Evolutionary conservation across 2,888 invertebrate genomes (phyloP), one percentile per base, ranked within the genome.

Genomic region (Crepidodera aurea): DNA sequence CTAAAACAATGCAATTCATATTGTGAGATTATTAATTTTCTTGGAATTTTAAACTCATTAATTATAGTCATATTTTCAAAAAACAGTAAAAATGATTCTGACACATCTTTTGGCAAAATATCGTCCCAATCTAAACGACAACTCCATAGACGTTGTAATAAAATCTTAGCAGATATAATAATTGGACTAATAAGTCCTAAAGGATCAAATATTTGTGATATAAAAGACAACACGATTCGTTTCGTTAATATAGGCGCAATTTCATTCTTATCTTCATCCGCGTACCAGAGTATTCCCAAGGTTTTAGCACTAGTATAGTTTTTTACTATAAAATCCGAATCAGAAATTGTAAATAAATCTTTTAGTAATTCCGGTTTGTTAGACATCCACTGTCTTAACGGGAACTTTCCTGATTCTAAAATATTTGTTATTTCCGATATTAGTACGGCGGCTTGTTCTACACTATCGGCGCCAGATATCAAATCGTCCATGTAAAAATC

Each of bases 1-100:
- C 62, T 62, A 56, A 74, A 74, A 1, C 69, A 69, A 51, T 72
- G 73, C 6, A 74, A n/a, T 6, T 8, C 16, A 27, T 7, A 56
- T 12, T 27, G 40, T 12, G 10, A 10, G 7, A 27, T 25, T 12
- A 19, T 50, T 29, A 63, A 57, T 12, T 8, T 15, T 29, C 69
- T 40, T 15, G 68, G 59, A 39, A 69, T 63, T 46, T 48, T 39
- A 16, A 68, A 32, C 39, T 34, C 19, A 51, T 62, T 61, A 34
- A 64, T 53, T 32, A 18, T 46, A n/a, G 51, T 64, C 66, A 15
- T 54, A 42, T 37, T 10, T 13, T 68, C 72, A 71, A 29, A 60
- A 44, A n/a, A n/a, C n/a, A n/a, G n/a, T n/a, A n/a, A 44, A 55
- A 55, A 55, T 3, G 6, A 55, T 12, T 55, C 29, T 10, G 25